Evolutionary conservation across 2,113 vertebrate genomes (phyloP), one percentile per base, ranked within the genome.

Genomic region (Amphiprion ocellaris): DNA sequence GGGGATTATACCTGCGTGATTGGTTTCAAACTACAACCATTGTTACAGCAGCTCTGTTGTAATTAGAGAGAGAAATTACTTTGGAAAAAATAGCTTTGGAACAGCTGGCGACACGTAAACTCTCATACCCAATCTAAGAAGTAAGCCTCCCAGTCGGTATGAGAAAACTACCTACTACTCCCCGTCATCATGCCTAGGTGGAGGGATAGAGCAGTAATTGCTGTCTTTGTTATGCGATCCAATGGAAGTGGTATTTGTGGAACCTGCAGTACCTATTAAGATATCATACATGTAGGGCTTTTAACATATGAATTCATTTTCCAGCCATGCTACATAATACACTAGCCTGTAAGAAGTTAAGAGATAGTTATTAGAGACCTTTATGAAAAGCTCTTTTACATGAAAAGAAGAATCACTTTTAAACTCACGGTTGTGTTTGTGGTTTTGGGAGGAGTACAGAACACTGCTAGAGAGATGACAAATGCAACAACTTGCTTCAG

Each of bases 51-150:
- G 86, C 88, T 89, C 89, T 81, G 87, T 75, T 89, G 92, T 93
- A 93, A 95, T 95, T 95, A 93, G 88, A 90, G 71, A 82, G 82
- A 91, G 92, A 93, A 94, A 95, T 93, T 62, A 93, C 92, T 94
- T 93, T 77, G 72, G 88, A 87, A 89, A 93, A 94, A 92, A 91
- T 80, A 47, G 83, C 82, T 91, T 90, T 84, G 74, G 85, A 89
- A 90, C 92, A 91, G 91, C 89, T 88, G 89, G 86, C 69, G 75
- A 90, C 81, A 90, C 70, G 52, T 71, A 90, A 90, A 88, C 79
- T 81, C 74, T 84, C 85, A 78, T 77, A 88, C 65, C 74, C 84
- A 84, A 90, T 90, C 84, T 83, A 74, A 84, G 81, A 79, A 80
- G 79, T 78, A 84, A 91, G 86, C 55, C 87, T 71, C 74, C 64